Percentiles rank a stretch among this genome's conserved stretches.
Evolutionary conservation across 2,797 vertebrate species (phyloP).

Genomic region (Avahi laniger): DNA sequence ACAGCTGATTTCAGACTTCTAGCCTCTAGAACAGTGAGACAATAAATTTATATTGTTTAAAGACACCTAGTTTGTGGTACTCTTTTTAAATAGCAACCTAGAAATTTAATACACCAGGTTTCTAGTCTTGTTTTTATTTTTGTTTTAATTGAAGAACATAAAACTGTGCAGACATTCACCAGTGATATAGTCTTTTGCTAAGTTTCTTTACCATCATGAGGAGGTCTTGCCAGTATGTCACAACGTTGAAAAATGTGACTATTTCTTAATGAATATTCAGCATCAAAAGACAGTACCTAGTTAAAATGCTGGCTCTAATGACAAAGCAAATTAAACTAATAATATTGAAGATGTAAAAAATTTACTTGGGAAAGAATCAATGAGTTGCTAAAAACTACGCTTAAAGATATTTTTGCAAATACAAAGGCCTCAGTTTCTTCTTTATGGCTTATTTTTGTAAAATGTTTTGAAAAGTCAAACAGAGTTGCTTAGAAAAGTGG

Average conservation of each 20-base stretch:
- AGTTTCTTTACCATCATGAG: neutral
- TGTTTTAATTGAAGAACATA: conserved; percentile 14
- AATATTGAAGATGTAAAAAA: conserved; percentile 35
- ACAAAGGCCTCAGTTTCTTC: neutral
- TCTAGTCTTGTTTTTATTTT: neutral
- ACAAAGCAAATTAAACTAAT: conserved; percentile 57
- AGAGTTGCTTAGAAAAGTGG: neutral
- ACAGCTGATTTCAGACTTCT: neutral
- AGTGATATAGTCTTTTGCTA: neutral
- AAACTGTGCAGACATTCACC: neutral
- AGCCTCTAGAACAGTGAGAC: neutral
- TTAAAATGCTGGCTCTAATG: conserved; percentile 53
- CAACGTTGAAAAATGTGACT: conserved; percentile 26
- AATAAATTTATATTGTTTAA: neutral
- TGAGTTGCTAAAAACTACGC: neutral
- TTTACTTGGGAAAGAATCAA: conserved; percentile 37
- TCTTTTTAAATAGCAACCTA: neutral
- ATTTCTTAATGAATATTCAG: conserved; percentile 58
- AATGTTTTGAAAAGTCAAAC: neutral
- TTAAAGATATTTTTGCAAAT: conserved; percentile 31
- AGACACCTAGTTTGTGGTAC: neutral
- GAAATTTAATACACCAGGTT: neutral
- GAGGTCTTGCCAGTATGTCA: neutral
- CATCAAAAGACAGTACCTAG: conserved; percentile 54
- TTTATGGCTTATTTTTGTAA: neutral